phyloP scores from a whole-genome alignment of 2,888 invertebrate genomes.

The Harpalus rubripes region DNA sequence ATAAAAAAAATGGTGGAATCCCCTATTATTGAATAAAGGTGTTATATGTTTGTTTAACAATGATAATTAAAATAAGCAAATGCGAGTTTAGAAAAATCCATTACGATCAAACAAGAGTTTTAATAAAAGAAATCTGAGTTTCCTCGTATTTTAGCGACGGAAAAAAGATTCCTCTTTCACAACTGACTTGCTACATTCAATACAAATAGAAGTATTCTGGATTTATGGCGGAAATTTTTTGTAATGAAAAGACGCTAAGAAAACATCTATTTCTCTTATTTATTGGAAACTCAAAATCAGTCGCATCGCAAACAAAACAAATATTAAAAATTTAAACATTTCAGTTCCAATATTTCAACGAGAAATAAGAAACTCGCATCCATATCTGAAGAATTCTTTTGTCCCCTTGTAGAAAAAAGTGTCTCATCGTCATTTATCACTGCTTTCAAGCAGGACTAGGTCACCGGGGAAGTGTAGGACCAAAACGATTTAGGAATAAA shows the following conservation, averaged over 20 bases:
- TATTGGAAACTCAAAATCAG: constrained; percentile 31
- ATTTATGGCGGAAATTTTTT: constrained; percentile 28
- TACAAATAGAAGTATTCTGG: constrained; percentile 22
- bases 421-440: background rate
- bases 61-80: background rate
- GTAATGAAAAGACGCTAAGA: constrained; percentile 33
- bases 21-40: background rate
- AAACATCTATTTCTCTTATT: constrained; percentile 16
- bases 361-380: constrained; percentile 16
- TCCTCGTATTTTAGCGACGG: background rate
- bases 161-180: constrained; percentile 28
- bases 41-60: background rate
- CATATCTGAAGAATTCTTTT: constrained; percentile 18
- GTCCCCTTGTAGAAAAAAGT: background rate
- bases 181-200: constrained; percentile 41
- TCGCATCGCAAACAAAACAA: constrained; percentile 8
- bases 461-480: background rate
- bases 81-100: background rate
- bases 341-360: background rate
- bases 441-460: background rate
- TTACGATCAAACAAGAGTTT: background rate
- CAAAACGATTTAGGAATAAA: too few relatives aligned
- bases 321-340: constrained; percentile 3
- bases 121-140: background rate
- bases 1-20: too few relatives aligned